Percentiles rank a stretch among this genome's conserved stretches.
Evolutionary conservation across 2,888 invertebrate genomes (phyloP).

Genomic region (Petrophora chlorosata): DNA sequence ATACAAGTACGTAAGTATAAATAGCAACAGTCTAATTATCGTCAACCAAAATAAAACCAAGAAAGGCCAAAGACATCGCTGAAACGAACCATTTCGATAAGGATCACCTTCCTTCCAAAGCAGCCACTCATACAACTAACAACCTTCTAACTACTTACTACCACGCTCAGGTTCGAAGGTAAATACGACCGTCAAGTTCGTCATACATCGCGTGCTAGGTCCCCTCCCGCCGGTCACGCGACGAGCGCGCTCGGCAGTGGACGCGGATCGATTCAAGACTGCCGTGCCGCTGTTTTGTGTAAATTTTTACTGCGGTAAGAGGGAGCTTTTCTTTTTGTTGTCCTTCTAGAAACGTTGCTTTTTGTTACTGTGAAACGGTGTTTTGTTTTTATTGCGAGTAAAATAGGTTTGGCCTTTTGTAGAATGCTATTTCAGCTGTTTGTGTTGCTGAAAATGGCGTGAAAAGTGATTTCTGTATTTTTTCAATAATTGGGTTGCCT

Average conservation of each 20-base stretch:
- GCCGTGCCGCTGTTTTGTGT: slow-evolving; percentile 10
- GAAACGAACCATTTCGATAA: background rate
- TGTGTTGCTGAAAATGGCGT: too few relatives aligned
- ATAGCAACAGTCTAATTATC: too few relatives aligned
- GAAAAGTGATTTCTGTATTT: too few relatives aligned
- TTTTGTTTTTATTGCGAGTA: too few relatives aligned
- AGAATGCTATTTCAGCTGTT: too few relatives aligned
- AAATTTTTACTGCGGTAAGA: slow-evolving; percentile 15
- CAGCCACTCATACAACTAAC: background rate
- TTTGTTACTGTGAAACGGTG: too few relatives aligned
- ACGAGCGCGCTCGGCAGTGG: slow-evolving; percentile 24
- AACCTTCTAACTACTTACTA: slow-evolving; percentile 2
- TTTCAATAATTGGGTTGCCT: too few relatives aligned
- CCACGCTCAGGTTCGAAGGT: slow-evolving; percentile 19
- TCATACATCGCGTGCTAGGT: slow-evolving; percentile 30
- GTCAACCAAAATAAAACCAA: too few relatives aligned
- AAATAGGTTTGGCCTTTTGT: background rate
- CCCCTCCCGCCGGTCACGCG: slow-evolving; percentile 14
- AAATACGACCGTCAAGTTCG: slow-evolving; percentile 10
- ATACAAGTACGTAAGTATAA: too few relatives aligned
- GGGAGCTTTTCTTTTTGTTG: slow-evolving; percentile 14
- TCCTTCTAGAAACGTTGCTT: background rate
- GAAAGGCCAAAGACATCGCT: too few relatives aligned
- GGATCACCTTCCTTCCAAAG: background rate
- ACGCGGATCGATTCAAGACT: slow-evolving; percentile 22